Base-by-base conservation (phyloP, 2,797 vertebrate species). In the Novumbra hubbsi region DNA sequence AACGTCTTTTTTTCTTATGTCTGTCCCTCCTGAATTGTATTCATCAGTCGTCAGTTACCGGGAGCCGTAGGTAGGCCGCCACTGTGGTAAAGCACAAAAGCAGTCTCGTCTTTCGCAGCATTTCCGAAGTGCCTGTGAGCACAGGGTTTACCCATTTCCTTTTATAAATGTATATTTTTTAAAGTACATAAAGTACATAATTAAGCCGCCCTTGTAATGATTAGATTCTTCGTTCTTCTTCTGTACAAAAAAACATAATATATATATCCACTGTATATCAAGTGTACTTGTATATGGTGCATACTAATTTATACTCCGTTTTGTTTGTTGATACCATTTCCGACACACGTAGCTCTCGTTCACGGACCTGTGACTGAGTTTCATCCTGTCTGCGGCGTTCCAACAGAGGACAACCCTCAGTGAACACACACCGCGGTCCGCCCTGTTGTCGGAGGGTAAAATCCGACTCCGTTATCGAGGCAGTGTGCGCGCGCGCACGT, bases 291-390 rank as follows among this genome's bases (percentile, higher is more conserved):
- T 38, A 38, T 38, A 8, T 8, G 34, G 96, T 98, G 97, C 94
- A 97, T 98, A 96, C 97, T 96, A 96, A 96, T 96, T 97, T 96
- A 92, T 95, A 90, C 94, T 94, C 94, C 93, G 92, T 52, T 81
- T 82, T 83, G 84, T 88, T 86, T 82, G 86, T 96, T 97, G 96
- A 94, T 96, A 97, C 96, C 95, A 95, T 96, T 95, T 96, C 96
- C 91, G 92, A 95, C 95, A 94, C 93, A 95, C 94, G 94, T 95
- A 96, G 94, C 93, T 95, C 92, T 94, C 95, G 94, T 94, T 95
- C 96, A 89, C 88, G 87, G 87, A 90, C 88, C 86, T 87, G 84
- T 83, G 90, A 91, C 93, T 95, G 82, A 88, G 85, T 78, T 79
- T 78, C 87, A 86, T 85, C 79, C 87, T 88, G 86, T 85, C 88